These are phyloP conservation scores for Lacerta viridis DNA, from an alignment of 2,797 vertebrate species.

Conservation along the genomic window DNA sequence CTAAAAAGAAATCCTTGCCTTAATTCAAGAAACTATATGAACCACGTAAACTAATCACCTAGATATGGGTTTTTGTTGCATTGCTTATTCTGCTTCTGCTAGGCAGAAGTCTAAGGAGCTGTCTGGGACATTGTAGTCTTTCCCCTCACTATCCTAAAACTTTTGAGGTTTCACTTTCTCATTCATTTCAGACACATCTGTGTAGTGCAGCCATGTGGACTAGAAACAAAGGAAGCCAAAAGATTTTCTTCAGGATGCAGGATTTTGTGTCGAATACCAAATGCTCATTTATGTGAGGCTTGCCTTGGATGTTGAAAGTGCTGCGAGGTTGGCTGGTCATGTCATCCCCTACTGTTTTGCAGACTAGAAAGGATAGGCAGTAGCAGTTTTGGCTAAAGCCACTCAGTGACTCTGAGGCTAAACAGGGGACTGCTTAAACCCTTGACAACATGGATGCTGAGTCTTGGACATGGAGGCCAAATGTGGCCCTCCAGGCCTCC, in stretches of 20 bases:
- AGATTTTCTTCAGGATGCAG: background rate
- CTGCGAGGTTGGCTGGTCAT: background rate
- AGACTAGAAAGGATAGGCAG: background rate
- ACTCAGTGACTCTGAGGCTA: background rate
- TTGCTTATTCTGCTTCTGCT: background rate
- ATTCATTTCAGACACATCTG: background rate
- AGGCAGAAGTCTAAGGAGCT: background rate
- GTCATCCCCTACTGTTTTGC: background rate
- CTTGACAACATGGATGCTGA: no score
- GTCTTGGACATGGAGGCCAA: no score
- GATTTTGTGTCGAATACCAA: background rate
- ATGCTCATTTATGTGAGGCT: background rate
- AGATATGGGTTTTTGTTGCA: background rate
- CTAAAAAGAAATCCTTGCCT: no score
- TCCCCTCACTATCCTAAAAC: background rate
- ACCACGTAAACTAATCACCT: background rate
- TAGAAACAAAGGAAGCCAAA: background rate
- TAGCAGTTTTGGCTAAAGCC: background rate
- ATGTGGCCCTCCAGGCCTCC: no score
- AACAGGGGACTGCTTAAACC: background rate
- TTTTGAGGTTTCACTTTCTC: background rate
- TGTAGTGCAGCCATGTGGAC: background rate
- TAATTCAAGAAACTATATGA: background rate
- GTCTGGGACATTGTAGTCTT: no score
- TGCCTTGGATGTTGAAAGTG: background rate